phyloP scores from a whole-genome alignment of 2,797 vertebrate species.

The Hapalemur alaotrensis region DNA sequence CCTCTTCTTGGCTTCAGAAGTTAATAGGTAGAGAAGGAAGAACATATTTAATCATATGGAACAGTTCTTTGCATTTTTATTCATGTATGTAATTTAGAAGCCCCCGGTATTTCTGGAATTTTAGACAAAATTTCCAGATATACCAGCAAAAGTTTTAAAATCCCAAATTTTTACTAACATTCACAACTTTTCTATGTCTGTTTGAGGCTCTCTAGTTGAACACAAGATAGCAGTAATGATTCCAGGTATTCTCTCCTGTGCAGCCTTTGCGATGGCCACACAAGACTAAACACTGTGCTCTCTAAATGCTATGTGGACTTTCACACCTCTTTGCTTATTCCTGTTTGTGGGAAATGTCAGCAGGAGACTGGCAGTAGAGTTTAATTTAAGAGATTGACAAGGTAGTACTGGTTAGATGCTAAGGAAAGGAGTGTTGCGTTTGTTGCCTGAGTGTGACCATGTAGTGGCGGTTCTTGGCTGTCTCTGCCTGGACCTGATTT shows the following conservation, averaged over 20 bases:
- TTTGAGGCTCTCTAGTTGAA: not conserved
- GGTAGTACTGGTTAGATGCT: not conserved
- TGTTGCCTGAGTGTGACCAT: not conserved
- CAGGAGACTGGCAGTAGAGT: not conserved
- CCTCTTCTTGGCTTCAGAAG: not conserved
- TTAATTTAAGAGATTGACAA: not conserved
- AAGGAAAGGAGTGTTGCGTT: not conserved
- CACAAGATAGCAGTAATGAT: not conserved
- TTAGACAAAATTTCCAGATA: constrained; percentile 8
- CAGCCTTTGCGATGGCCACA: not conserved
- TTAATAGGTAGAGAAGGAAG: not conserved
- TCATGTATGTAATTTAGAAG: not conserved
- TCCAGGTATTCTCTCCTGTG: not conserved
- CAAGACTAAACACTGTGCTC: not conserved
- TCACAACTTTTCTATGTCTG: not conserved
- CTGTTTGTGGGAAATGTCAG: not conserved
- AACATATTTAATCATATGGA: not conserved
- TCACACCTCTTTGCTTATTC: not conserved
- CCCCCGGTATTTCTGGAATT: not conserved
- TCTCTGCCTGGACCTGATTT: not conserved
- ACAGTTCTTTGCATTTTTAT: constrained; percentile 3
- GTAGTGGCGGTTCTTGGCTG: not conserved
- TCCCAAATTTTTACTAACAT: not conserved
- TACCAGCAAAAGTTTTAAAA: constrained; percentile 8
- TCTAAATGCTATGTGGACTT: not conserved